Evolutionary conservation across 2,113 vertebrate species (phyloP), one percentile per base, ranked within the genome.

Genomic region (Cebus imitator): DNA sequence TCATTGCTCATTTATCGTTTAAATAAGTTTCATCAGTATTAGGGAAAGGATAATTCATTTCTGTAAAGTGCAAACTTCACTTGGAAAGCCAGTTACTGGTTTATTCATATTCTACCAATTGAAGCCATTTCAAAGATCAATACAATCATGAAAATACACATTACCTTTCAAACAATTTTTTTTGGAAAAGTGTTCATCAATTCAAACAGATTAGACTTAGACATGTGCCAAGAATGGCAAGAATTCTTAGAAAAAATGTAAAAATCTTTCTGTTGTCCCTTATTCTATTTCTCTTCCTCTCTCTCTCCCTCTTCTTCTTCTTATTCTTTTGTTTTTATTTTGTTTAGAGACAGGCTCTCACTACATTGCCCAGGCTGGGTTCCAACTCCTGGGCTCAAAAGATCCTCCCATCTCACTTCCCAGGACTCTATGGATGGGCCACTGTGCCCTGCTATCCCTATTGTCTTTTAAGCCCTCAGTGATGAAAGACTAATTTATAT

Each of bases 1-100:
- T 92, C 8, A 8, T 17, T 82, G 1, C 87, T 97, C 76, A 85
- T 92, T 68, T 86, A 50, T n/a, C 93, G 3, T 94, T 98, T 80
- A 87, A 95, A 5, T 61, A 79, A 32, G 20, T 97, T 18, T 92
- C 43, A 66, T 35, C 92, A 25, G 0, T 4, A 86, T 30, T 52
- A 43, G 23, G 11, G 25, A 23, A 40, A 58, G 93, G 85, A 91
- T 3, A 6, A 93, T 40, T 83, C 21, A 1, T 37, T 89, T 78
- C 8, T 58, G 2, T 30, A 27, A 90, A 83, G 16, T 23, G 6
- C 16, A 57, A 40, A 55, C 12, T n/a, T 61, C 72, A 3, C 48
- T 93, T 79, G 87, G 14, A 45, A 88, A 95, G 20, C 17, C 75
- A 2, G 27, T 10, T n/a, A 95, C 37, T 73, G 45, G 64, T 88